Conservation (phyloP, 2,113 vertebrate species). For the Theristicus caerulescens region DNA sequence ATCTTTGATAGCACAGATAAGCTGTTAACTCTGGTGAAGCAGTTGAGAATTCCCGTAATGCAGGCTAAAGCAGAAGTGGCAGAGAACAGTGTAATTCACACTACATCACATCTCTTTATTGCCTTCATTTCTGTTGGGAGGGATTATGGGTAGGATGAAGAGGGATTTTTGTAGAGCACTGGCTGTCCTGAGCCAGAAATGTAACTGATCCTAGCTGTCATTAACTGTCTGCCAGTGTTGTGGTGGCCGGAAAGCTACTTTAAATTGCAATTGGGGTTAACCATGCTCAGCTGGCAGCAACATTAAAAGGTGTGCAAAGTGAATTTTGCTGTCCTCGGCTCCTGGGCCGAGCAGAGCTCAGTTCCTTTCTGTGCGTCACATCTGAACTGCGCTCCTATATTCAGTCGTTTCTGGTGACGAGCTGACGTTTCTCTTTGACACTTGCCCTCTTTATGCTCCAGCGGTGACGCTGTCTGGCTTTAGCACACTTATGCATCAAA, state of each 20-base stretch:
- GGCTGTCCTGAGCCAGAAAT: neutral
- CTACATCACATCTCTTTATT: neutral
- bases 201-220: neutral
- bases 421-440: neutral
- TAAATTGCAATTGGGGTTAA: neutral
- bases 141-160: neutral
- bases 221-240: neutral
- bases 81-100: neutral
- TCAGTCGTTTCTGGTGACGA: neutral
- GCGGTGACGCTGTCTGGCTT: neutral
- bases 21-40: neutral
- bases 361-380: neutral
- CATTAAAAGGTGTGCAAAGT: neutral
- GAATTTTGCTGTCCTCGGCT: neutral
- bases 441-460: neutral
- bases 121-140: neutral
- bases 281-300: neutral
- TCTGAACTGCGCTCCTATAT: neutral
- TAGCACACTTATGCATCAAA: neutral
- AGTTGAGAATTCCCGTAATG: neutral
- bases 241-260: neutral
- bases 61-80: neutral
- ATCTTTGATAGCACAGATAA: neutral
- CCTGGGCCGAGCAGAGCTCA: neutral
- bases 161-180: neutral